These are phyloP conservation scores for Limanda limanda DNA, from an alignment of 2,113 vertebrate genomes.

Conservation along the genomic window DNA sequence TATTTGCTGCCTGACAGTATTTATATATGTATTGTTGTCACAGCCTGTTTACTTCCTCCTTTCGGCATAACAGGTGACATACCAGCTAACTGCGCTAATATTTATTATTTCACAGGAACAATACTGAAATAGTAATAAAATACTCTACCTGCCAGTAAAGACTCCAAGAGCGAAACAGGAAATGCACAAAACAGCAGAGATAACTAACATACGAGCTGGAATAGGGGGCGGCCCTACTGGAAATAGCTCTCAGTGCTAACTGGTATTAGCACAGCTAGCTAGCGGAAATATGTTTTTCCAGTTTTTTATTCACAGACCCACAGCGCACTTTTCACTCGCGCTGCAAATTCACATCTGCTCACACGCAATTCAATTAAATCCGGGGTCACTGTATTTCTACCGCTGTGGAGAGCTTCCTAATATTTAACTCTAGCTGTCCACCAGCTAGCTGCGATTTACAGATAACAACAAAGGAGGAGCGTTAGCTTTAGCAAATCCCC, in stretches of 20 bases:
- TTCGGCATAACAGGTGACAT: slow-evolving; percentile 37
- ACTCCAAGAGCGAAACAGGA: not conserved
- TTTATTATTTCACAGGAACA: not conserved
- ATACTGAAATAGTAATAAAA: not conserved
- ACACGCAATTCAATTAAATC: not conserved
- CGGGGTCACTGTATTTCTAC: not conserved
- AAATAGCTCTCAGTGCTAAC: slow-evolving; percentile 56
- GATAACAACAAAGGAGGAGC: slow-evolving; percentile 79
- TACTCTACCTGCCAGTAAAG: not conserved
- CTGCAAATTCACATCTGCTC: not conserved
- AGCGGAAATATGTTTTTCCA: slow-evolving; percentile 70
- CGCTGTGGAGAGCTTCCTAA: not conserved
- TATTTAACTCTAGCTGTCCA: not conserved
- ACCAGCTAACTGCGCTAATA: not conserved
- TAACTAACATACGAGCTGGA: not conserved
- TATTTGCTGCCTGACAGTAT: not conserved
- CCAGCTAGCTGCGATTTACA: slow-evolving; percentile 53
- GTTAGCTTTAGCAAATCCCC: slow-evolving; percentile 68
- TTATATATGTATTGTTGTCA: slow-evolving; percentile 32
- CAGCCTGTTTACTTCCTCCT: slow-evolving; percentile 63
- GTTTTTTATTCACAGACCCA: slow-evolving; percentile 14
- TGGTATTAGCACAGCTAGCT: slow-evolving; percentile 64
- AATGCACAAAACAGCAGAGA: not conserved
- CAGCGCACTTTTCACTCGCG: not conserved
- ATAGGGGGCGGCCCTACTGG: slow-evolving; percentile 43